A percentile compares a stretch with the other conserved stretches of the same genome.
Evolutionary conservation across 2,113 vertebrate species (phyloP).

Genomic region (Nothocercus julius): DNA sequence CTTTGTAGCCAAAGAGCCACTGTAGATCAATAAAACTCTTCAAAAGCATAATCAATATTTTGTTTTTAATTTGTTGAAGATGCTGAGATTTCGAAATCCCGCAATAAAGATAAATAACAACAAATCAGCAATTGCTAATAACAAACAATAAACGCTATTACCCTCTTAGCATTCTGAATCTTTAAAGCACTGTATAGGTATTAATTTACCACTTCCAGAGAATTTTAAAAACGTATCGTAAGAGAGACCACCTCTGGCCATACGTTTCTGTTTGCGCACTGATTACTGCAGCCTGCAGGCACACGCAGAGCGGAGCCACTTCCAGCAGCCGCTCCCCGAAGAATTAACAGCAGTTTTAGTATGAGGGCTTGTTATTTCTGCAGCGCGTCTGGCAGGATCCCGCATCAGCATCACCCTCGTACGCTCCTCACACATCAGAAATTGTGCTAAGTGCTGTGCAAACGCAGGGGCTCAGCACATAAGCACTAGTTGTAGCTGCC

Average conservation of each 20-base stretch:
- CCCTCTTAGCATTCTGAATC: background rate
- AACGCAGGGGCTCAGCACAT: background rate
- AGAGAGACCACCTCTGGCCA: background rate
- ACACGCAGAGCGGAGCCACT: fast-evolving
- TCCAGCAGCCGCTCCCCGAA: background rate
- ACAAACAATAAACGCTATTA: background rate
- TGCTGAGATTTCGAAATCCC: background rate
- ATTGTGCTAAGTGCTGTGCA: background rate
- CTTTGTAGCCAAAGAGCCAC: background rate
- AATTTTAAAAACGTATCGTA: background rate
- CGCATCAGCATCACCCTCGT: background rate
- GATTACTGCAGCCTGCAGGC: fast-evolving
- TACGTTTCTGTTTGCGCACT: fast-evolving
- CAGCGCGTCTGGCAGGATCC: background rate
- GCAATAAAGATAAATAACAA: background rate
- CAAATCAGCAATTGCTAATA: background rate
- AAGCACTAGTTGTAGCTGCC: background rate
- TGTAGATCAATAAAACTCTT: background rate
- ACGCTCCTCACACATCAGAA: background rate
- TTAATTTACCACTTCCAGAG: background rate
- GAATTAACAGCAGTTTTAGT: background rate
- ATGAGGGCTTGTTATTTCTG: background rate
- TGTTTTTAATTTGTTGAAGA: background rate
- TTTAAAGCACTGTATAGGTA: background rate
- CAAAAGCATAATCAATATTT: background rate